Conservation (phyloP, 2,797 vertebrate species). For the Leptoclinus maculatus region DNA sequence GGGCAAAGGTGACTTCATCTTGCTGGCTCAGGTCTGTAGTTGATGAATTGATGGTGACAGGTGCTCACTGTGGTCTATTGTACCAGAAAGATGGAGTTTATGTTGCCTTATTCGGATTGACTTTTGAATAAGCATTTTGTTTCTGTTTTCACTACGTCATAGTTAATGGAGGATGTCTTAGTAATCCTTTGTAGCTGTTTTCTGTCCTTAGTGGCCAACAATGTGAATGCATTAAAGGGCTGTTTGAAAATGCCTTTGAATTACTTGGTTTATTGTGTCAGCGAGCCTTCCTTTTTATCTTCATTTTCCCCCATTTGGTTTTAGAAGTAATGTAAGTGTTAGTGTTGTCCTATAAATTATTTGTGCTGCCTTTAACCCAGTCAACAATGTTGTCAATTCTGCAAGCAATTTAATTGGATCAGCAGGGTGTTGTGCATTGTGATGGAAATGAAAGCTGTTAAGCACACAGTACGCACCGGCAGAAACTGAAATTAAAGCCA, state of each 20-base stretch:
- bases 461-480: constrained; percentile 26
- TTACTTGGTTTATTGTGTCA: constrained; percentile 19
- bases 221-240: not conserved
- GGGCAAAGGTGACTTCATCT: constrained; percentile 20
- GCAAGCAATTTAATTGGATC: constrained; percentile 45
- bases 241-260: constrained; percentile 12
- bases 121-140: constrained; percentile 28
- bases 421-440: constrained; percentile 24
- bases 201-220: constrained; percentile 5
- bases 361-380: constrained; percentile 18
- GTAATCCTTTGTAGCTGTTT: constrained; percentile 13
- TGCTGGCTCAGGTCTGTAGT: constrained; percentile 36
- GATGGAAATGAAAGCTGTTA: constrained; percentile 38
- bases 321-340: not conserved
- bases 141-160: constrained; percentile 12
- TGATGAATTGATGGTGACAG: constrained; percentile 38
- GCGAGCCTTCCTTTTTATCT: constrained; percentile 9
- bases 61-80: constrained; percentile 28
- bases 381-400: constrained; percentile 33
- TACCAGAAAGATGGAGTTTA: constrained; percentile 1
- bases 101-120: constrained; percentile 12
- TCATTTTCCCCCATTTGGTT: constrained; percentile 31
- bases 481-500: constrained; percentile 40
- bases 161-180: constrained; percentile 11
- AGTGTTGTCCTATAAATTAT: constrained; percentile 23